A percentile compares a stretch with the other conserved stretches of the same genome.
Evolutionary conservation across 2,113 vertebrate species (phyloP).

Genomic region (Plecotus auritus): DNA sequence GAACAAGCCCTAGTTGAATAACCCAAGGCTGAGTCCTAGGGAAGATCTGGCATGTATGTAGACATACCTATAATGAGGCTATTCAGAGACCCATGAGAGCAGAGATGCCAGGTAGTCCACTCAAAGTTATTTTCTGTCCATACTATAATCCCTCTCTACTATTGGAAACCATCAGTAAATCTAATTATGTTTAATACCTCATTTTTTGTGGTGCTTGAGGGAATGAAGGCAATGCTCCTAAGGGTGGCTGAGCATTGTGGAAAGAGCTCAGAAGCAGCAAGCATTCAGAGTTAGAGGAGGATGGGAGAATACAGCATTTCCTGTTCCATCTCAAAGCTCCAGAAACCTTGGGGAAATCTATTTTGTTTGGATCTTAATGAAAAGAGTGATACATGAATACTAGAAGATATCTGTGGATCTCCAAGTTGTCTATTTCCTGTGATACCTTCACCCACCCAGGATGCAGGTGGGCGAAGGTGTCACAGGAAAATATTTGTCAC

Average conservation of each 20-base stretch:
- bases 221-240: background rate
- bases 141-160: background rate
- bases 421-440: background rate
- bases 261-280: background rate
- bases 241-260: background rate
- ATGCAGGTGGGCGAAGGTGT: background rate
- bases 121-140: background rate
- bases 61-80: background rate
- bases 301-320: background rate
- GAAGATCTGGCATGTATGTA: background rate
- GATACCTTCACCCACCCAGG: background rate
- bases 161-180: background rate
- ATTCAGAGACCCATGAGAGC: background rate
- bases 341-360: background rate
- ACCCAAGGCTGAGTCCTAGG: background rate
- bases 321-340: background rate
- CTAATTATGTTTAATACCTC: background rate
- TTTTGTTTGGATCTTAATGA: background rate
- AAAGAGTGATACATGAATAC: background rate
- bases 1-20: background rate
- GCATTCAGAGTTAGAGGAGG: background rate
- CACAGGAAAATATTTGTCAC: background rate
- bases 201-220: background rate
- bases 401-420: background rate
- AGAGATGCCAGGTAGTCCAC: background rate